A percentile compares a stretch with the other conserved stretches of the same genome.
These are phyloP conservation scores for Oreohelix idahoensis DNA, from an alignment of 1,140 invertebrate species.

Conservation along the genomic window DNA sequence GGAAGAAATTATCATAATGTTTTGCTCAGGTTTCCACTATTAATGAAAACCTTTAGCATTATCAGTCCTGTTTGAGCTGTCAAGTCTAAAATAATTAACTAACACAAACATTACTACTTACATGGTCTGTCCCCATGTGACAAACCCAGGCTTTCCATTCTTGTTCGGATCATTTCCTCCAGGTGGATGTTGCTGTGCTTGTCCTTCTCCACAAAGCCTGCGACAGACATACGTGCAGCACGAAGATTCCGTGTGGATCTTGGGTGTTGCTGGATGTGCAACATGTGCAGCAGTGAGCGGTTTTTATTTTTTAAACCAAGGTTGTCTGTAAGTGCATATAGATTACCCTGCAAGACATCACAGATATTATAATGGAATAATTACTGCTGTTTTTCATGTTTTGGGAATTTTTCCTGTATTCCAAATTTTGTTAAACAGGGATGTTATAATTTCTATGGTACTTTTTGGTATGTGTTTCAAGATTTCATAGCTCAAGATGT, in stretches of 20 bases:
- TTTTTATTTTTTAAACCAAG: not conserved
- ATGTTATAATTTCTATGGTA: too few species aligned
- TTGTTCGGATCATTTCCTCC: conserved; percentile 54
- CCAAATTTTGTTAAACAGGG: too few species aligned
- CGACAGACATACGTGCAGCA: conserved; percentile 15
- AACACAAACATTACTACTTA: conserved; percentile 26
- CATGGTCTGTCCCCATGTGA: conserved; percentile 50
- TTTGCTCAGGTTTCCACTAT: too few species aligned
- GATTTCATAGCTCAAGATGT: too few species aligned
- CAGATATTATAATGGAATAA: too few species aligned
- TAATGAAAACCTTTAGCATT: too few species aligned
- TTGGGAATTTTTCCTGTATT: too few species aligned
- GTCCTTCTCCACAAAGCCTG: conserved; percentile 43
- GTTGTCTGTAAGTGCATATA: not conserved
- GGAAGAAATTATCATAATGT: too few species aligned
- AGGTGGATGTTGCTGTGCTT: conserved; percentile 52
- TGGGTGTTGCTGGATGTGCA: not conserved
- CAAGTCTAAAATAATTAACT: too few species aligned
- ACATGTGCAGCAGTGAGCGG: not conserved
- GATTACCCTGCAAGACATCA: not conserved
- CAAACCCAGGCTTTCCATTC: conserved; percentile 58
- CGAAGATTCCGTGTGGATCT: not conserved
- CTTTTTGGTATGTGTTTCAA: too few species aligned
- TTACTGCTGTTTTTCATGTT: too few species aligned
- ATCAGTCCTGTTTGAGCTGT: too few species aligned